Percentiles rank a stretch among this genome's conserved stretches.
Evolutionary conservation across 2,113 vertebrate genomes (phyloP).

Genomic region (Delphinapterus leucas): DNA sequence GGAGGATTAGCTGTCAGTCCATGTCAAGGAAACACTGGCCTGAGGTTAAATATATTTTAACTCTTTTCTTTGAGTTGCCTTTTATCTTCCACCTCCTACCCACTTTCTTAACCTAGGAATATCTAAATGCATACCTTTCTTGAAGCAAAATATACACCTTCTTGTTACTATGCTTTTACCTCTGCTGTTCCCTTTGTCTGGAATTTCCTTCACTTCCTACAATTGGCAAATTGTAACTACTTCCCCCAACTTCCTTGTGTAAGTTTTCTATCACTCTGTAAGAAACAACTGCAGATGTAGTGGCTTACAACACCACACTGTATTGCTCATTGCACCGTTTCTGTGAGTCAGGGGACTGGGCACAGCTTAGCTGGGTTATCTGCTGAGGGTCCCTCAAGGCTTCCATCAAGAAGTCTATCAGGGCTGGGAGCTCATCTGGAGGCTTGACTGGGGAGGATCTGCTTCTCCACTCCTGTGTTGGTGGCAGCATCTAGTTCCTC

Average conservation of each 20-base stretch:
- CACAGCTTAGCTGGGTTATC: background rate
- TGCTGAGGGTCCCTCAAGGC: background rate
- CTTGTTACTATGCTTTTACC: background rate
- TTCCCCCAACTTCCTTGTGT: too few relatives aligned
- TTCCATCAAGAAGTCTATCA: background rate
- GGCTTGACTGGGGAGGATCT: background rate
- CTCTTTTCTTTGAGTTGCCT: background rate
- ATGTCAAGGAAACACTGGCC: fast-evolving
- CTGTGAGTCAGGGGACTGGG: background rate
- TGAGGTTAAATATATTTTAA: background rate
- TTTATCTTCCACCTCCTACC: background rate
- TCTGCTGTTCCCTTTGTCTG: background rate
- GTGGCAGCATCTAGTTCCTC: background rate
- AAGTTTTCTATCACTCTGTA: background rate
- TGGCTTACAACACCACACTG: fast-evolving
- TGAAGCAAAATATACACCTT: background rate
- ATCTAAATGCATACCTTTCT: background rate
- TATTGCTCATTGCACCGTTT: fast-evolving
- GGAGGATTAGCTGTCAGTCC: background rate
- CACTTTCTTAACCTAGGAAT: background rate
- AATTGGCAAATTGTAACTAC: background rate
- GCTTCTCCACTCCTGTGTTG: fast-evolving
- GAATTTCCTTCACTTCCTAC: background rate
- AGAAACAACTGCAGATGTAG: background rate
- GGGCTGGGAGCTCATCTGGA: background rate